These are phyloP conservation scores for Pristionchus entomophagus DNA, from an alignment of 2,888 invertebrate genomes.

Conservation along the genomic window DNA sequence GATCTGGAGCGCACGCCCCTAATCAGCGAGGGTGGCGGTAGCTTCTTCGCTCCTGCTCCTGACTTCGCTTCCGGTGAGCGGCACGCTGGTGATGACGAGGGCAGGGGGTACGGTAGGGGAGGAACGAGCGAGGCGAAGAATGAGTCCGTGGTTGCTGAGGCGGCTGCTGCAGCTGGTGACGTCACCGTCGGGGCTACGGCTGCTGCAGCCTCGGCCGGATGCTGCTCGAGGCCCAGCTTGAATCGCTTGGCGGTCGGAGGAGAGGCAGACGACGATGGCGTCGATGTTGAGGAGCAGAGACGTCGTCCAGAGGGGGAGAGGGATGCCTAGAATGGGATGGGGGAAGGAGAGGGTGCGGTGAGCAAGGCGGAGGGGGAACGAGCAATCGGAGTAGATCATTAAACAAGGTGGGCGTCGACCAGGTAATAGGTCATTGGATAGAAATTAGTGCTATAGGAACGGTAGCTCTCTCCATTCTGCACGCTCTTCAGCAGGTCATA, in stretches of 20 bases:
- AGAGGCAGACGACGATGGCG: neutral
- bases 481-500: neutral
- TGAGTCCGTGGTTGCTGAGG: constrained; percentile 1
- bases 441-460: too few species aligned
- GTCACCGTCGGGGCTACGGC: neutral
- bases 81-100: neutral
- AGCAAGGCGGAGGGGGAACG: neutral
- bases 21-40: neutral
- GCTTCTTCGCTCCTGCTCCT: neutral
- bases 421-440: too few species aligned
- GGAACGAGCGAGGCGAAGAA: constrained; percentile 32
- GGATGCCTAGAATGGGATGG: neutral
- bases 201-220: neutral
- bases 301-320: neutral
- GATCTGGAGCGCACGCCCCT: neutral
- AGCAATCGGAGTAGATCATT: too few species aligned
- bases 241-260: neutral
- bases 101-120: neutral
- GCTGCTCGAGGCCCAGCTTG: constrained; percentile 34
- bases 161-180: neutral
- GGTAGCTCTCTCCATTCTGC: too few species aligned
- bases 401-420: too few species aligned
- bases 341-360: constrained; percentile 10
- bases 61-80: neutral
- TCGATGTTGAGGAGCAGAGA: neutral